A percentile compares a stretch with the other conserved stretches of the same genome.
Conservation (phyloP, 37 sponge, comb jelly and placozoan genomes). For the Petrosia ficiformis region DNA sequence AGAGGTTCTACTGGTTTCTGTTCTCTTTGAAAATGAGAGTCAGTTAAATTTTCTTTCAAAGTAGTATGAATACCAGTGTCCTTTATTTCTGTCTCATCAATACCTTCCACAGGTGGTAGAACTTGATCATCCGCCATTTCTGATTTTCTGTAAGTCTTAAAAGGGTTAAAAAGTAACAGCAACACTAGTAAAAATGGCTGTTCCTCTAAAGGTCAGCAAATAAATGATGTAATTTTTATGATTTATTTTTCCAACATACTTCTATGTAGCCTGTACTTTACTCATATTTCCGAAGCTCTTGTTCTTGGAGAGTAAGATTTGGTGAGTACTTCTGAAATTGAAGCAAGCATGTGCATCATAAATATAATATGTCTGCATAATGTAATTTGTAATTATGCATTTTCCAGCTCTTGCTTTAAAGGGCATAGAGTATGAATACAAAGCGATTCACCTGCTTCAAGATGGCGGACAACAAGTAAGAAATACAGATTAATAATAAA, state of each 20-base stretch:
- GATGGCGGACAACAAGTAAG: constrained; percentile 98
- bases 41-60: too few relatives aligned
- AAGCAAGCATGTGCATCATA: neutral
- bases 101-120: too few relatives aligned
- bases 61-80: too few relatives aligned
- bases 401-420: constrained; percentile 87
- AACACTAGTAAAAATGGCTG: too few relatives aligned
- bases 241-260: neutral
- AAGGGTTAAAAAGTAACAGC: neutral
- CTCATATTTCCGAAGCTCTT: constrained; percentile 96
- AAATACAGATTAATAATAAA: too few relatives aligned
- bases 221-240: neutral
- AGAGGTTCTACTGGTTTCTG: neutral
- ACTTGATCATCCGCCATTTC: neutral
- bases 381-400: neutral
- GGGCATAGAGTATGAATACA: constrained; percentile 90
- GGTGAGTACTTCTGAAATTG: constrained; percentile 43
- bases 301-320: constrained; percentile 96
- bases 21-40: too few relatives aligned
- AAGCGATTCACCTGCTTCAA: constrained; percentile 85
- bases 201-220: constrained; percentile 25
- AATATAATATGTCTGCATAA: neutral
- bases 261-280: constrained; percentile 82
- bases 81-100: too few relatives aligned
- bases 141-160: neutral